Evolutionary conservation across 2,113 vertebrate species (phyloP).

Genomic region (Pituophis catenifer): DNA sequence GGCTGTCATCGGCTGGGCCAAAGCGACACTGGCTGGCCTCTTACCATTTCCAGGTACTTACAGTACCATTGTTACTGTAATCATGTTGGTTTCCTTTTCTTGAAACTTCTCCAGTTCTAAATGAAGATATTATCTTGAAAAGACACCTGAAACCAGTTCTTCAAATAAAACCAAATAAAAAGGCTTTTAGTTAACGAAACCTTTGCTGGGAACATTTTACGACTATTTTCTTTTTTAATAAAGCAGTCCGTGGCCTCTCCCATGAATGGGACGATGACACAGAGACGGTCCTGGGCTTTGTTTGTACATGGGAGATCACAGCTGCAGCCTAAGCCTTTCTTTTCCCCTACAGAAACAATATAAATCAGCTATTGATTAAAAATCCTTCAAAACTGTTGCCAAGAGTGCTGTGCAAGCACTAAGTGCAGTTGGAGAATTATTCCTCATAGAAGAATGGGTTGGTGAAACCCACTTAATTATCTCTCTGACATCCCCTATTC

Average conservation of each 20-base stretch:
- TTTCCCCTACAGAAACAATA: background rate
- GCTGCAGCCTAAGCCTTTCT: background rate
- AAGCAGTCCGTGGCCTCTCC: background rate
- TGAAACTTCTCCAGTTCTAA: background rate
- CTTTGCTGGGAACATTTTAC: too few relatives aligned
- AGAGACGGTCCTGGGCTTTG: background rate
- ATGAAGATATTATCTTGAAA: background rate
- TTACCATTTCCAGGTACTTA: too few relatives aligned
- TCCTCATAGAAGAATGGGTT: background rate
- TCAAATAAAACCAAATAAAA: background rate
- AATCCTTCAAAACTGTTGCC: background rate
- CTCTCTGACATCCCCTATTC: background rate
- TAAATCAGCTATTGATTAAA: background rate
- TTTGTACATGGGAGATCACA: background rate
- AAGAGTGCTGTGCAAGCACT: background rate
- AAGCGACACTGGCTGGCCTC: too few relatives aligned
- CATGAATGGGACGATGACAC: background rate
- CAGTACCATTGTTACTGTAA: background rate
- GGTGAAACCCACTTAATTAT: background rate
- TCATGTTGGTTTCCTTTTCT: background rate
- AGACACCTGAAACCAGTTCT: background rate
- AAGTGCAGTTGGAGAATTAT: accelerated
- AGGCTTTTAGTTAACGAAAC: too few relatives aligned
- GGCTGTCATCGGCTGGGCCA: too few relatives aligned
- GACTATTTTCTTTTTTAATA: background rate